These are phyloP conservation scores for Hemiscyllium ocellatum DNA, from an alignment of 2,113 vertebrate genomes.

Conservation along the genomic window DNA sequence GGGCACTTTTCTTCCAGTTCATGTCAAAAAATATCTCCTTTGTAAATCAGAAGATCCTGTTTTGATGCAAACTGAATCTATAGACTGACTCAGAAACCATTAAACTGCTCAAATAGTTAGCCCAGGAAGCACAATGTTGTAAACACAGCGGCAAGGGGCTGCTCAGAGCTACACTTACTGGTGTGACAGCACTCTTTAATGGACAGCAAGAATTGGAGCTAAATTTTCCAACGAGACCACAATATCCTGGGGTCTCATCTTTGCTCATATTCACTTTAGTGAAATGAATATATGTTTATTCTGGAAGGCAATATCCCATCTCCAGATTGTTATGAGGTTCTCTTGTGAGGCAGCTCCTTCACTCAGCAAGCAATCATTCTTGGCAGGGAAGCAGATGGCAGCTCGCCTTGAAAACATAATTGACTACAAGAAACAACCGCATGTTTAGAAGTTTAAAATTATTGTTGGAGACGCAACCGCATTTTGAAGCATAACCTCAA, in stretches of 20 bases:
- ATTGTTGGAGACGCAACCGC: neutral
- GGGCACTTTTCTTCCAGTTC: neutral
- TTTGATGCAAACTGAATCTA: neutral
- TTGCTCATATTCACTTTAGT: neutral
- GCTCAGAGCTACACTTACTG: neutral
- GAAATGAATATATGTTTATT: neutral
- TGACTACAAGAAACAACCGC: conserved; percentile 1
- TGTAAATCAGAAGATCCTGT: neutral
- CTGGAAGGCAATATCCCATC: neutral
- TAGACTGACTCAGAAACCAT: neutral
- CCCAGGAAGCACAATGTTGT: neutral
- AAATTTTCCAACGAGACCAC: neutral
- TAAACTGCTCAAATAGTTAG: neutral
- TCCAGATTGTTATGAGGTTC: neutral
- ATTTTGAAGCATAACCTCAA: conserved; percentile 16
- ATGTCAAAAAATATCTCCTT: neutral
- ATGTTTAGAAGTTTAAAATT: conserved; percentile 18
- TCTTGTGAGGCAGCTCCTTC: neutral
- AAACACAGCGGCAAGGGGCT: neutral
- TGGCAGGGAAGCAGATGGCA: conserved; percentile 16
- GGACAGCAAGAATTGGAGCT: neutral
- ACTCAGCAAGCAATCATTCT: neutral
- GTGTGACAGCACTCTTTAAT: neutral
- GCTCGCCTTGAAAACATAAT: conserved; percentile 6
- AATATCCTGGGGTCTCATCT: neutral